These are phyloP conservation scores for Graptemys geographica DNA, from an alignment of 2,797 vertebrate species.

Conservation along the genomic window DNA sequence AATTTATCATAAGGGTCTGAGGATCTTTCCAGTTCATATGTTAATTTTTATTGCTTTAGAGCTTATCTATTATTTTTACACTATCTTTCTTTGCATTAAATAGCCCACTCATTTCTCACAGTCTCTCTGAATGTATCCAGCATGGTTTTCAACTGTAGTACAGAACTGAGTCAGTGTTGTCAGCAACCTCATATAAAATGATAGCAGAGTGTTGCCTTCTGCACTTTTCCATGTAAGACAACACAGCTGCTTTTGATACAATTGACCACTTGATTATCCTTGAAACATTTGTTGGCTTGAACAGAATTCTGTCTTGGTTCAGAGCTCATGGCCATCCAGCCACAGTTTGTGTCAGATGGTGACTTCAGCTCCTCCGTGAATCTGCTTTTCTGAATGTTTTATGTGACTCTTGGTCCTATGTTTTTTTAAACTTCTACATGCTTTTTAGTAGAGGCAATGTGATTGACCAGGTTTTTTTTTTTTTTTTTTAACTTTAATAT, in stretches of 20 bases:
- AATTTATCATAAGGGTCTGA: background rate
- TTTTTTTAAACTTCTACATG: background rate
- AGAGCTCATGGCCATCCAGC: background rate
- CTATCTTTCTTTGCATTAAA: background rate
- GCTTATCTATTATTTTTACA: background rate
- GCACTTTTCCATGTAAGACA: background rate
- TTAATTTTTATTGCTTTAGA: background rate
- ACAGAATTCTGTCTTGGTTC: background rate
- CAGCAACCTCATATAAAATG: background rate
- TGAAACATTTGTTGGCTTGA: background rate
- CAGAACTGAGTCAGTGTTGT: background rate
- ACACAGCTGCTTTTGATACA: background rate
- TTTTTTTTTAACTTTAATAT: background rate
- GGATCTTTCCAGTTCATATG: background rate
- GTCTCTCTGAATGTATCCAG: background rate
- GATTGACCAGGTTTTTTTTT: accelerated
- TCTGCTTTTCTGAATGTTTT: background rate
- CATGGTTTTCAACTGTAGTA: background rate
- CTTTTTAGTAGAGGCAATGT: background rate
- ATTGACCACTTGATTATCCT: background rate
- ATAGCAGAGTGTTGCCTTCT: background rate
- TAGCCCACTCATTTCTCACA: background rate
- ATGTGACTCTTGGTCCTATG: background rate
- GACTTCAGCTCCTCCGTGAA: background rate
- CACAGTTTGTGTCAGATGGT: background rate